Base-by-base conservation (phyloP, 1,140 invertebrate species). In the Pygmarrhopalites habei region DNA sequence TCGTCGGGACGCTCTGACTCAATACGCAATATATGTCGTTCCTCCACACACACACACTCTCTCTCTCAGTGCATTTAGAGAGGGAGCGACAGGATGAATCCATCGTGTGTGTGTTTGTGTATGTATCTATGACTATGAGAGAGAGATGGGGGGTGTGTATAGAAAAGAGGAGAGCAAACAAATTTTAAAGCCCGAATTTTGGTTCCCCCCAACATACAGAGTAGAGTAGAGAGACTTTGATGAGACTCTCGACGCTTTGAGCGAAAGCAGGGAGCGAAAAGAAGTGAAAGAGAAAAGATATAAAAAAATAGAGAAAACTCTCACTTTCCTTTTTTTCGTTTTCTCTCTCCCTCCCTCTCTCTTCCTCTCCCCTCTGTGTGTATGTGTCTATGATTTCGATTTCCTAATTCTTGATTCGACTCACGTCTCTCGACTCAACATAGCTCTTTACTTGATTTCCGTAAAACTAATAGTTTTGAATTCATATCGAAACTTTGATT, bases 151-250 rank as follows among this genome's bases (percentile, higher is more conserved):
- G n/a, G n/a, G n/a, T n/a, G n/a, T n/a, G n/a, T n/a, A n/a, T n/a
- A n/a, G n/a, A n/a, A n/a, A n/a, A n/a, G n/a, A n/a, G 44, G 30
- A 47, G 28, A 30, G 51, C 29, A 62, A 44, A 32, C 60, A 55
- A 55, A 53, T 62, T 62, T 62, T 29, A 55, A 62, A 62, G 49
- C 49, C 2, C 15, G 32, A 62, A 62, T 56, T 56, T 56, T 56
- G 29, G 19, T 56, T 56, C 53, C 35, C 53, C 21, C 15, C 3
- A 41, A 5, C 17, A 7, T n/a, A 4, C 44, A 30, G 51, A 53
- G 29, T 35, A 28, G 39, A 28, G n/a, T 29, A 39, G n/a, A 35
- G 15, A n/a, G 30, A 35, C 32, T 35, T 35, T 35, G 32, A 35
- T 47, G 44, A 25, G 17, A 5, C 7, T 47, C 44, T n/a, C 44